Conservation (phyloP, 1,140 invertebrate genomes). For the Drosophila asahinai region DNA sequence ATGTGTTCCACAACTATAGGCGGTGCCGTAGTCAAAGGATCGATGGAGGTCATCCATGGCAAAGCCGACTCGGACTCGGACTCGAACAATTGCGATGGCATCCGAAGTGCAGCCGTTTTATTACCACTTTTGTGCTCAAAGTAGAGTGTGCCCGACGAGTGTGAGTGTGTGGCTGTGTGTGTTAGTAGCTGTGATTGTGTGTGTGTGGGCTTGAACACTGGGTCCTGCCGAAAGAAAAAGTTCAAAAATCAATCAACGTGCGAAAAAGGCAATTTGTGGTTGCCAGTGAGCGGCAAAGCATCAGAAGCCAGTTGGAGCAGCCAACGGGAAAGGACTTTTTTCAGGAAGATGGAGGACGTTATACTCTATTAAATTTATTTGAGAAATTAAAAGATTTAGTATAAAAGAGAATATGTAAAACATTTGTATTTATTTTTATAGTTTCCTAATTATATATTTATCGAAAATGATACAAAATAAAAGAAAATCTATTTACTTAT, state of each 20-base stretch:
- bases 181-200: constrained; percentile 2
- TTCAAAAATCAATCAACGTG: constrained; percentile 80
- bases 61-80: constrained; percentile 8
- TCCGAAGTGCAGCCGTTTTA: constrained; percentile 50
- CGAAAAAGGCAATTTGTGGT: constrained; percentile 80
- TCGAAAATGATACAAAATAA: too few relatives aligned
- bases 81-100: constrained; percentile 21
- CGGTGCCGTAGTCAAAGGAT: constrained; percentile 16
- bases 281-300: constrained; percentile 27
- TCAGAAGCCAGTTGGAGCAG: constrained; percentile 14
- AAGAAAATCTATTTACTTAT: too few relatives aligned
- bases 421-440: too few relatives aligned
- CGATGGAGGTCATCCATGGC: constrained; percentile 33
- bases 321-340: not conserved
- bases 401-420: too few relatives aligned
- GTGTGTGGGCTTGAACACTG: not conserved
- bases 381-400: too few relatives aligned
- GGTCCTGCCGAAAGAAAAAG: constrained; percentile 58
- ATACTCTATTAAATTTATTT: not conserved
- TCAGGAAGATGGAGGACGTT: not conserved
- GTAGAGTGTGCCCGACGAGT: not conserved
- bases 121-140: constrained; percentile 43
- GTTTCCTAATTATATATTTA: too few relatives aligned
- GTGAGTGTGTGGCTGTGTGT: constrained; percentile 1
- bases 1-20: constrained; percentile 63